These are phyloP conservation scores for Aphodius granarius DNA, from an alignment of 2,888 invertebrate genomes.

Conservation along the genomic window DNA sequence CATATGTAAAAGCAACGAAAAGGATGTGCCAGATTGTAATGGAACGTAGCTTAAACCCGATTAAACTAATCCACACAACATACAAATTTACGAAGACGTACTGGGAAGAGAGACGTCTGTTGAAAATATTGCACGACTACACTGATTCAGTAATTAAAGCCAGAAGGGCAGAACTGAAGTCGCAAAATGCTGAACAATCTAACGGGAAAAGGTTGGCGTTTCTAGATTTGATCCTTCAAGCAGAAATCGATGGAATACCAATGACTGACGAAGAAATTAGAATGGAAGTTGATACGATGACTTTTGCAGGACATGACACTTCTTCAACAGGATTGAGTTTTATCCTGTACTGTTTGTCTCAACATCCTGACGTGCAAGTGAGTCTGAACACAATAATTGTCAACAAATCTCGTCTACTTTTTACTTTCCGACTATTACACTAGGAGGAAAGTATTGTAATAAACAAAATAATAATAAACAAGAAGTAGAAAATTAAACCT, in stretches of 20 bases:
- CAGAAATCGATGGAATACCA: conserved; percentile 49
- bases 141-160: conserved; percentile 60
- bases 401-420: too few species aligned
- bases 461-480: too few species aligned
- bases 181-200: not conserved
- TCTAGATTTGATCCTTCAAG: conserved; percentile 29
- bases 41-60: conserved; percentile 47
- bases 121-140: conserved; percentile 58
- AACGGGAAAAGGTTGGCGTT: conserved; percentile 30
- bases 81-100: conserved; percentile 63
- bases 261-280: conserved; percentile 63
- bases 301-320: conserved; percentile 37
- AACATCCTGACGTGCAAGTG: conserved; percentile 35
- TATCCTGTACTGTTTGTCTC: conserved; percentile 31
- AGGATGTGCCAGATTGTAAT: conserved; percentile 48
- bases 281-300: conserved; percentile 32
- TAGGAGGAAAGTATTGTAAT: too few species aligned
- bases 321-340: conserved; percentile 34
- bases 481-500: too few species aligned
- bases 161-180: conserved; percentile 41
- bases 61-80: conserved; percentile 55
- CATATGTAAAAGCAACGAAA: conserved; percentile 73
- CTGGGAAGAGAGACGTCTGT: conserved; percentile 55
- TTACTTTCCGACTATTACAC: too few species aligned
- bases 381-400: too few species aligned